Base-by-base conservation (phyloP, 2,797 vertebrate species). In the Pseudochromis fuscus region DNA sequence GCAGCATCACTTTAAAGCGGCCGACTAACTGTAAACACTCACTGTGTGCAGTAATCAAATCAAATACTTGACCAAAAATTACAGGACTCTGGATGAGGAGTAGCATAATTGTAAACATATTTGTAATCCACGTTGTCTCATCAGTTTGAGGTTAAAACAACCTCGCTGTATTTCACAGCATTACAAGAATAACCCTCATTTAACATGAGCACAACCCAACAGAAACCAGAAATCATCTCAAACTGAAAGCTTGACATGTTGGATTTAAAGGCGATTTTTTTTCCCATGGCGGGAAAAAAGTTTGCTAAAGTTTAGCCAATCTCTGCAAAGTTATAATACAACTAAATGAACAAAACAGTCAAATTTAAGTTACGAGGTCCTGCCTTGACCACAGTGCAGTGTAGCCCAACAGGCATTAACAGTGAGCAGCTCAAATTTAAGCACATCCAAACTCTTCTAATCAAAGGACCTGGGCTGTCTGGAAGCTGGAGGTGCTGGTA, bases 271-370 rank as follows among this genome's bases (percentile, higher is more conserved):
- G 21, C 24, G 33, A 49, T 72, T 72, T 71, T 46, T 19, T 15
- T 27, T 30, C 15, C 35, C 3, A 21, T 11, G 28, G 21, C 63
- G 19, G 19, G 25, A 23, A 23, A 7, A 67, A 62, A 48, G 13
- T 13, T 56, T 65, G 61, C 21, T 13, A 49, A 49, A 49, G 46
- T 25, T 49, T 7, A 48, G 51, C 46, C 62, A 72, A 68, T 65
- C 9, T 56, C 31, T 48, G 21, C 40, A 75, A 73, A 66, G 18
- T 83, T 88, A 79, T 15, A 57, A 48, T 68, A 64, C 35, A 68
- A 30, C 25, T 38, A 53, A 59, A 59, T 59, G 9, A 46, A 59
- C 27, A 48, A 60, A 63, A 31, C 13, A 52, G 15, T n/a, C 45
- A 50, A 70, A 58, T 19, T 55, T 4, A 75, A 63, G 62, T 69